These are phyloP conservation scores for Cyprinus carpio DNA, from an alignment of 2,113 vertebrate genomes.

Conservation along the genomic window DNA sequence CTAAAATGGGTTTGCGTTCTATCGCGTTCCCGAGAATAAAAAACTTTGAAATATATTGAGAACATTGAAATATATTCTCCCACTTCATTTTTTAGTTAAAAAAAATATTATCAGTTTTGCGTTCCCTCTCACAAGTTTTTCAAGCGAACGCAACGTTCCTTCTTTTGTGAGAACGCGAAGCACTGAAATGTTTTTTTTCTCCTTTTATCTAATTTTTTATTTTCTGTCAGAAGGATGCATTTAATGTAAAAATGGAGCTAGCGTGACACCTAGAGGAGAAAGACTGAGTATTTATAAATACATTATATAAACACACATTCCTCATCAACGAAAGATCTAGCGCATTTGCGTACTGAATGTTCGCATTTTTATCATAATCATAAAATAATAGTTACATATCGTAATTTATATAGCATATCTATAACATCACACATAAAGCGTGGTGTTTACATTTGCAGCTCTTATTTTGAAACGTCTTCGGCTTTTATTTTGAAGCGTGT, in stretches of 20 bases:
- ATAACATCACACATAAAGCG: not conserved
- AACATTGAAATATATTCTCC: not conserved
- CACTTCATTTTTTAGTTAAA: too few relatives aligned
- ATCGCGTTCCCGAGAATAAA: too few relatives aligned
- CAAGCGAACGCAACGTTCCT: too few relatives aligned
- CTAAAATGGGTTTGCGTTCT: too few relatives aligned
- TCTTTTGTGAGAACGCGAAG: too few relatives aligned
- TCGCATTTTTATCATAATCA: not conserved
- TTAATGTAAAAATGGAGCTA: not conserved
- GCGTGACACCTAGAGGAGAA: not conserved
- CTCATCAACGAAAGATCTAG: not conserved
- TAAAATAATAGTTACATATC: not conserved
- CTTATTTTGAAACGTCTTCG: too few relatives aligned
- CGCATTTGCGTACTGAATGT: not conserved
- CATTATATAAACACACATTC: not conserved
- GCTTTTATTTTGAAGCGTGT: constrained; percentile 9
- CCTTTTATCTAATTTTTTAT: too few relatives aligned
- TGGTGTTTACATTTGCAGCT: not conserved
- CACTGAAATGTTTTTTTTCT: too few relatives aligned
- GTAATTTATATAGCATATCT: not conserved
- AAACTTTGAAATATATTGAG: not conserved
- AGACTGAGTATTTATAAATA: too few relatives aligned
- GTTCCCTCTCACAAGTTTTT: too few relatives aligned
- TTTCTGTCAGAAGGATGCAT: too few relatives aligned
- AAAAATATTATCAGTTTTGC: too few relatives aligned